Evolutionary conservation across 2,888 invertebrate species (phyloP).

Genomic region (Macaria notata): DNA sequence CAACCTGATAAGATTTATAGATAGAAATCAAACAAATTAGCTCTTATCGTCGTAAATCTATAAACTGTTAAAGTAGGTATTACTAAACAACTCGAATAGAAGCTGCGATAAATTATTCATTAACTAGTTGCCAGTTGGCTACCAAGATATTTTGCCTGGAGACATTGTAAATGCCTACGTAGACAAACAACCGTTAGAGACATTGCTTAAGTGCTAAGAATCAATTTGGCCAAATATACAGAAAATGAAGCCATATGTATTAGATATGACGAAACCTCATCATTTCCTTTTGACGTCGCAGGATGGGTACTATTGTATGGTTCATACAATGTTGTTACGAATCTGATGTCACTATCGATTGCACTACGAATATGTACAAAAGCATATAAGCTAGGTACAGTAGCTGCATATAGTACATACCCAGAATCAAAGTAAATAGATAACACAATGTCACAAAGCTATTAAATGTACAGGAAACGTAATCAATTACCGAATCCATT

Average conservation of each 20-base stretch:
- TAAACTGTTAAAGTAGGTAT: conserved; percentile 2
- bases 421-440: conserved; percentile 14
- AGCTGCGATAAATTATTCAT: conserved; percentile 10
- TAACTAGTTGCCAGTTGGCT: neutral
- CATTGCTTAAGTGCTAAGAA: neutral
- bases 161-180: neutral
- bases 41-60: conserved; percentile 2
- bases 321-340: conserved; percentile 18
- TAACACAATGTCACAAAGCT: conserved; percentile 35
- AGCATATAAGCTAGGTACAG: neutral
- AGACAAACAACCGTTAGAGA: conserved; percentile 15
- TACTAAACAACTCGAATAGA: conserved; percentile 1
- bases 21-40: conserved; percentile 2
- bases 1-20: too few relatives aligned
- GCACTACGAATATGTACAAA: neutral
- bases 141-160: conserved; percentile 1
- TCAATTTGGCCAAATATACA: conserved; percentile 1
- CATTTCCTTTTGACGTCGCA: conserved; percentile 18
- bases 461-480: conserved; percentile 55
- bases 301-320: conserved; percentile 18
- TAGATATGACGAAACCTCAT: conserved; percentile 12
- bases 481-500: conserved; percentile 51
- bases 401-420: neutral
- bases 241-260: conserved; percentile 17
- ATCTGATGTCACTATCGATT: conserved; percentile 12